Base-by-base conservation (phyloP, 2,888 invertebrate species). In the Hypolimnas misippus region DNA sequence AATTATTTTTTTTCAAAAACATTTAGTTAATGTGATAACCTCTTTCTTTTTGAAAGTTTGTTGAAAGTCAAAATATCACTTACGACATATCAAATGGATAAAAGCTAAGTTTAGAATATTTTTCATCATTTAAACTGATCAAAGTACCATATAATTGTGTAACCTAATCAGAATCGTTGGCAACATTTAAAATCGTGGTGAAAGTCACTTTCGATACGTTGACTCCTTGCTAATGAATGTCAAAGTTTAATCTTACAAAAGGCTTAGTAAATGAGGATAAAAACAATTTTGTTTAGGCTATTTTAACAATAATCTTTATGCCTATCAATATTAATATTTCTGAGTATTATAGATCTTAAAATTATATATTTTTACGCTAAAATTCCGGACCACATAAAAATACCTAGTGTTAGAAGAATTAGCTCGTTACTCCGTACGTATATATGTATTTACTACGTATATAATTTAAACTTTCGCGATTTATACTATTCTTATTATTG, bases 191-290 rank as follows among this genome's bases (percentile, higher is more conserved):
- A 61, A 40, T 21, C 54, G 17, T 17, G 25, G 49, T 49, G 50
- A 61, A 57, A 61, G 57, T 50, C 44, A 53, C 16, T 61, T 54
- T 57, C 60, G 61, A 57, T 64, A 44, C 17, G 33, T 62, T 52
- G 44, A 57, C 54, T 58, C 25, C 29, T 55, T 52, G 55, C 44
- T 59, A 58, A 53, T 62, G 55, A 59, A 62, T 56, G 52, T 49
- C 49, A 53, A 59, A 65, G 35, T 65, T 62, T 62, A 31, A 33
- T 49, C 44, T 57, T 54, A 46, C 42, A 12, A 35, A 25, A 14
- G 51, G 51, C 17, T 35, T 10, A 31, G 31, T 51, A 38, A 53
- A 51, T 51, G 19, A 63, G 33, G 35, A 14, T 33, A 57, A 53
- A 57, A 49, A 58, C 31, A 56, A 31, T 59, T 58, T 59, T 46